Base-by-base conservation (phyloP, 2,888 invertebrate genomes). In the Drosophila anomalata region DNA sequence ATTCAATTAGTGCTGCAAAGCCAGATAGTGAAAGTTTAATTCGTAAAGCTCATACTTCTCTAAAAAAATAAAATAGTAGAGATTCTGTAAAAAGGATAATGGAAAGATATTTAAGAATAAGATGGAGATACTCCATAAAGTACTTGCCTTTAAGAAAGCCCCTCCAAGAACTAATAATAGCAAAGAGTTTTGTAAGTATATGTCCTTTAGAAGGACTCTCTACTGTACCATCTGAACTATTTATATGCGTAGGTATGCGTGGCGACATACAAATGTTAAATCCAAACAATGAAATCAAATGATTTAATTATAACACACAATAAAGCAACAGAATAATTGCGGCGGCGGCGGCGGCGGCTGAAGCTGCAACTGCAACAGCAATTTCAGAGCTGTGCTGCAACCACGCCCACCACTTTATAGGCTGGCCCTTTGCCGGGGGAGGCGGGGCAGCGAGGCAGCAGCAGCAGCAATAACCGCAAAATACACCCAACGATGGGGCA, bases 261-360 rank as follows among this genome's bases (percentile, higher is more conserved):
- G 79, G 71, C 66, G 73, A 73, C 80, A 77, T 61, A 72, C 68
- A 77, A 87, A 77, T 82, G 83, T 85, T 77, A 78, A 85, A 78
- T 79, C 73, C 79, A 73, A 78, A 79, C 79, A 87, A 83, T 79
- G 76, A 88, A 88, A 82, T 79, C 75, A 84, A 88, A 88, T 84
- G 88, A 84, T 84, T 84, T 86, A 88, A 88, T 84, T 84, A 84
- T 88, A 83, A 80, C 84, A 75, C 80, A 84, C 88, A 84, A 84
- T 84, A 86, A 88, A 84, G 75, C 77, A 72, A 52, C 57, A 61
- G 74, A 82, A 85, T 79, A 77, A 85, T 81, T 83, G 85, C 73
- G 76, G 80, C 71, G 44, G 8, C 14, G 17, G 44, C 44, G 20
- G 22, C 22, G 6, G 42, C 42, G 42, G 8, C 20, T 14, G 31